A percentile compares a stretch with the other conserved stretches of the same genome.
phyloP scores from a whole-genome alignment of 2,888 invertebrate species.

The Andrena camellia region DNA sequence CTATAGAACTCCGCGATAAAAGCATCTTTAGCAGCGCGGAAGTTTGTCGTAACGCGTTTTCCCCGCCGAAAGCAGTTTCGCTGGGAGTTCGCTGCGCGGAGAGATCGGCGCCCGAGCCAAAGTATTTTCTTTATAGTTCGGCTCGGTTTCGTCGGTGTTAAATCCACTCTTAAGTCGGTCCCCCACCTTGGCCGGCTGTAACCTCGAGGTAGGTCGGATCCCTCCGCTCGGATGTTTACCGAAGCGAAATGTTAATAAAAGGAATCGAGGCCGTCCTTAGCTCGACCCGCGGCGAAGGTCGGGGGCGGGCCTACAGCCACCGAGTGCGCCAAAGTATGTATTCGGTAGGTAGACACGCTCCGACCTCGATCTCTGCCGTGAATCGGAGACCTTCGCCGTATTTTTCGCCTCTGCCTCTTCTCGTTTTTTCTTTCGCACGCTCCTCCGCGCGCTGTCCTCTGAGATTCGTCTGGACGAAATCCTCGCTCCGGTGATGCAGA shows the following conservation, averaged over 20 bases:
- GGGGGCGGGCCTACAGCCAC: constrained; percentile 77
- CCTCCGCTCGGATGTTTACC: constrained; percentile 75
- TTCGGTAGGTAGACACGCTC: constrained; percentile 75
- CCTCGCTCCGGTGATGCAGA: constrained; percentile 14
- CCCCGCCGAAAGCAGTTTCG: neutral
- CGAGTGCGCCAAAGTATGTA: constrained; percentile 68
- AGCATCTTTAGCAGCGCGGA: neutral
- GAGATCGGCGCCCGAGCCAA: neutral
- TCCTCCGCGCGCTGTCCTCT: neutral
- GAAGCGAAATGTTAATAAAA: constrained; percentile 74
- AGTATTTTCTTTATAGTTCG: constrained; percentile 18
- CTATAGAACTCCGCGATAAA: neutral
- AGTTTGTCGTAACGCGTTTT: neutral
- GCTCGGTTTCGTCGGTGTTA: neutral
- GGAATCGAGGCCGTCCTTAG: constrained; percentile 77
- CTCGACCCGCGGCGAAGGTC: constrained; percentile 76
- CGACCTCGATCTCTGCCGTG: constrained; percentile 77
- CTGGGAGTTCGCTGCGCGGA: neutral
- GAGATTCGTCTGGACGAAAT: constrained; percentile 17
- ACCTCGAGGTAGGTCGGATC: constrained; percentile 76
- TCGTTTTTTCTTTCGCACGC: constrained; percentile 14
- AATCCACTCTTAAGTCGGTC: neutral
- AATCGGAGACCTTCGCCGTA: constrained; percentile 74
- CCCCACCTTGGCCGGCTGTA: constrained; percentile 17
- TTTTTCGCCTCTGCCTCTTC: constrained; percentile 28